Evolutionary conservation across 2,113 vertebrate genomes (phyloP), one percentile per base, ranked within the genome.

Genomic region (Sylvia atricapilla): DNA sequence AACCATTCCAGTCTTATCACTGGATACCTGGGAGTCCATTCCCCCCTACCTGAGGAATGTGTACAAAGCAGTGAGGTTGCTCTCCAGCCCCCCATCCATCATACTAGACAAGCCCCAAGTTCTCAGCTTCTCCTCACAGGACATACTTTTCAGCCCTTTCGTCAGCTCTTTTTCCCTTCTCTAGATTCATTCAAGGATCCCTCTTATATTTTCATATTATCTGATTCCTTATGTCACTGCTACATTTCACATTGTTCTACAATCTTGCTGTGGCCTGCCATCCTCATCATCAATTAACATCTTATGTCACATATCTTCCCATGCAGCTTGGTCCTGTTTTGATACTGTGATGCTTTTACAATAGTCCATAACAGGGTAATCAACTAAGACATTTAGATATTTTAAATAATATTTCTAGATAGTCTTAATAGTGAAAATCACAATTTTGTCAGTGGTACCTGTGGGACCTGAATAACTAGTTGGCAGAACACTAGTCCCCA

Each of bases 1-100:
- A 39, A 20, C 27, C 12, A 23, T 35, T 60, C 18, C 46, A 27
- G 2, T 46, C 24, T 8, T 27, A 10, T 9, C 3, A 2, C 21
- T 8, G 15, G 11, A 47, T 41, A 10, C 18, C 9, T 18, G 11
- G 15, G 13, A 28, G 13, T 37, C 10, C 30, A 33, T 8, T 13
- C 15, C 13, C 6, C 4, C 7, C 16, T 17, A 24, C 7, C 9
- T 55, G 46, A 49, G 16, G 11, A 60, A 60, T 18, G 11, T 22
- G 11, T 15, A 22, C 37, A 47, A 22, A 73, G 7, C 8, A n/a
- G 4, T 3, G 23, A 68, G 11, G 13, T 31, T 0, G 0, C 25
- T 25, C 17, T 22, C 59, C 31, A 52, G 14, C 11, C 53, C 68
- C 27, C 63, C 58, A 59, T 67, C 15, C 33, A 33, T 22, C 62